phyloP scores from a whole-genome alignment of 2,888 invertebrate species.

The Nowickia ferox region DNA sequence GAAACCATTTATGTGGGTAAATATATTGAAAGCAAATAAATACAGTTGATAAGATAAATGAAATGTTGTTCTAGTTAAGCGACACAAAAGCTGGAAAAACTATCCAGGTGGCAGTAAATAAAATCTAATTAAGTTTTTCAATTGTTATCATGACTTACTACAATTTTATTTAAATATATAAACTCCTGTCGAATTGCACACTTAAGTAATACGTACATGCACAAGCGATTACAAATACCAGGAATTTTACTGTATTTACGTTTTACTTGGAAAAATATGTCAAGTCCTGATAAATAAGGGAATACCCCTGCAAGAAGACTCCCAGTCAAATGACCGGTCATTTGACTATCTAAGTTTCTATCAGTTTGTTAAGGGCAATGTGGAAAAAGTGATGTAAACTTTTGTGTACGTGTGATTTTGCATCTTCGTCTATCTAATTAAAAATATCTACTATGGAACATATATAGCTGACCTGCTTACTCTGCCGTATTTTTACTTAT shows the following conservation, averaged over 20 bases:
- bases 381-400: too few species aligned
- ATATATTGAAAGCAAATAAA: conserved; percentile 4
- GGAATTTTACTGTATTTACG: neutral
- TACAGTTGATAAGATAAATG: conserved; percentile 28
- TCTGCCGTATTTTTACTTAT: too few species aligned
- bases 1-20: neutral
- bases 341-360: too few species aligned
- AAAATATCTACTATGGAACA: too few species aligned
- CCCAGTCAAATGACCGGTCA: too few species aligned
- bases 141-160: neutral
- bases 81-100: neutral
- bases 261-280: neutral
- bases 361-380: too few species aligned
- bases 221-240: neutral
- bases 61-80: neutral
- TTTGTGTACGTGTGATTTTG: too few species aligned
- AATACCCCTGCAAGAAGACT: too few species aligned
- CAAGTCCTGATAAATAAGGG: neutral
- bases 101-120: conserved; percentile 48
- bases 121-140: conserved; percentile 46
- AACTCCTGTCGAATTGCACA: neutral
- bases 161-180: neutral
- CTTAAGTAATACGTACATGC: neutral
- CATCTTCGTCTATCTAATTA: too few species aligned
- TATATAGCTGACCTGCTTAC: too few species aligned